Evolutionary conservation across 1,140 invertebrate genomes (phyloP), one percentile per base, ranked within the genome.

Genomic region (Cotesia typhae): DNA sequence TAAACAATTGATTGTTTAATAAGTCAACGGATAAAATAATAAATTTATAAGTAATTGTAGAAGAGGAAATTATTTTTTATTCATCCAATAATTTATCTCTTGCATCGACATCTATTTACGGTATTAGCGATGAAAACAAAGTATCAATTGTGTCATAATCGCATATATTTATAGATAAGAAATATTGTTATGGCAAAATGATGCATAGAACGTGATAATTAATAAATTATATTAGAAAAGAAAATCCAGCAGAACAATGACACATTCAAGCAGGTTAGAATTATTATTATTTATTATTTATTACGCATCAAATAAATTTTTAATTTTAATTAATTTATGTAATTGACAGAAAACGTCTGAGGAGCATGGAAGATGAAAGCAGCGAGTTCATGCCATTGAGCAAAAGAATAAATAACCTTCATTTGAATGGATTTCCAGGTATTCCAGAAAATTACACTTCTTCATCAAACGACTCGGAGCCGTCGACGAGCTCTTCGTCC

Each of bases 381-480:
- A 90, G 90, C 76, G 92, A 94, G 79, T 93, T 93, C 78, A 92
- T 92, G 89, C 92, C 92, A 60, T 80, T 94, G 37, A 93, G 92
- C 28, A 94, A 94, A 83, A 87, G 92, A 77, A 93, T 93, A 72
- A 94, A 93, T 77, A 93, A 94, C 84, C 86, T 94, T n/a, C 92
- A 93, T 76, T 90, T 94, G 57, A 92, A 92, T 73, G 78, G 79
- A 55, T 78, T 86, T 7, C 80, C 81, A 1, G 78, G 78, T 7
- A 64, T 84, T 2, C 76, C 75, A 63, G 81, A 85, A 35, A 83
- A 75, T 71, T 84, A 82, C 53, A 70, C 77, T 28, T 79, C 82
- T 20, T 85, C 86, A 0, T 81, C 86, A 20, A 86, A 85, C 77
- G 80, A 84, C 38, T 85, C 84, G 0, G 85, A 87, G 17, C 81